Base-by-base conservation (phyloP, 2,113 vertebrate species). In the Pterophyllum scalare region DNA sequence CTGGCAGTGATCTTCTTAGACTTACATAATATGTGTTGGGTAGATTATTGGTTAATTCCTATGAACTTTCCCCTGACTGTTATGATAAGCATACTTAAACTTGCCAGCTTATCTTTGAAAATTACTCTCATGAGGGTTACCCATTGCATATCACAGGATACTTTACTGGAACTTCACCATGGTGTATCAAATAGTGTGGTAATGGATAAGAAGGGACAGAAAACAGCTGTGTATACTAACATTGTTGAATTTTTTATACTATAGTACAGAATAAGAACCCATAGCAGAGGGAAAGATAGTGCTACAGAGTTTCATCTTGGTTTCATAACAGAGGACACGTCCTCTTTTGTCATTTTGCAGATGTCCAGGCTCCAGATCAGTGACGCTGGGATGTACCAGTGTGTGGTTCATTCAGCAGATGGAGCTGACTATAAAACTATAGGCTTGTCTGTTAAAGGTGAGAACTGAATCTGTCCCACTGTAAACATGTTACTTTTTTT, bases 391-490 rank as follows among this genome's bases (percentile, higher is more conserved):
- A 75, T 46, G 7, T 99, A 99, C 82, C 92, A 70, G 56, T 99
- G 98, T 75, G 9, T 96, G 64, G 90, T 99, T 83, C 80, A 65
- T 75, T 95, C 96, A 0, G 83, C 81, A 0, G 83, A 94, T 1
- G 97, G 96, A 52, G 95, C 93, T 0, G 97, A 99, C 91, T 98
- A 97, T 87, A 98, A 97, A 92, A 85, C 84, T 5, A 95, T 97
- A n/a, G 88, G 12, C 3, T 88, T 99, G 84, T 92, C 94, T 79
- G 96, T 99, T 81, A 84, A 76, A 85, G 98, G 98, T 99, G 75
- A 93, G 96, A 84, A 52, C 14, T 0, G 1, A 33, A 2, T 58
- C 26, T 77, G n/a, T n/a, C 20, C 15, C 3, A 65, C 7, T 15
- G 2, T 28, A 7, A 38, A 6, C 10, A 3, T 31, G 40, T 3